Conservation (phyloP, 2,797 vertebrate species). For the Babyrousa celebensis region DNA sequence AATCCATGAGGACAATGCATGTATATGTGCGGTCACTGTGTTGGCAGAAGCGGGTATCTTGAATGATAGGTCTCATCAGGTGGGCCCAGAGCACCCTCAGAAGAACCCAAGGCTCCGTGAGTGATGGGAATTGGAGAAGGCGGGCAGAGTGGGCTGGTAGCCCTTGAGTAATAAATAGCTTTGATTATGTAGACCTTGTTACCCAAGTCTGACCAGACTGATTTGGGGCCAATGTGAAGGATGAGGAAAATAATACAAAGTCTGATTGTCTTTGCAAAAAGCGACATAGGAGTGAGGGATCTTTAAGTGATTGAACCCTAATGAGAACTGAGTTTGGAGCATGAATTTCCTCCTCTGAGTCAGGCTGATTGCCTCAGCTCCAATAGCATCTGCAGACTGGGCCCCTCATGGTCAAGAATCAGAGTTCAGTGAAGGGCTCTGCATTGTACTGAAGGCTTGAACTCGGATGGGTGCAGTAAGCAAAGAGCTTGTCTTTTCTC, state of each 20-base stretch:
- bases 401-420: neutral
- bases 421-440: neutral
- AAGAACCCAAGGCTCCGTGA: no score
- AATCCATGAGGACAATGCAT: neutral
- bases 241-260: neutral
- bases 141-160: rapidly evolving
- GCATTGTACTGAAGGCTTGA: neutral
- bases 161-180: neutral
- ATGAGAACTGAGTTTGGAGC: neutral
- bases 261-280: neutral
- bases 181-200: neutral
- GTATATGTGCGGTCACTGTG: neutral
- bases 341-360: neutral
- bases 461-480: neutral
- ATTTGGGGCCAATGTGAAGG: neutral
- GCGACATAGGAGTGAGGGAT: no score
- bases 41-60: neutral
- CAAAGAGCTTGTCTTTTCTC: neutral
- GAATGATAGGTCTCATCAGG: neutral
- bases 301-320: neutral
- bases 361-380: neutral
- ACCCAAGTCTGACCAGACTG: neutral
- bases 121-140: no score
- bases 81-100: neutral
- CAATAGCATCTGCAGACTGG: rapidly evolving